Conservation (phyloP, 30 jellyfish, hydroid and myxozoan genomes). For the Cassiopea andromeda region DNA sequence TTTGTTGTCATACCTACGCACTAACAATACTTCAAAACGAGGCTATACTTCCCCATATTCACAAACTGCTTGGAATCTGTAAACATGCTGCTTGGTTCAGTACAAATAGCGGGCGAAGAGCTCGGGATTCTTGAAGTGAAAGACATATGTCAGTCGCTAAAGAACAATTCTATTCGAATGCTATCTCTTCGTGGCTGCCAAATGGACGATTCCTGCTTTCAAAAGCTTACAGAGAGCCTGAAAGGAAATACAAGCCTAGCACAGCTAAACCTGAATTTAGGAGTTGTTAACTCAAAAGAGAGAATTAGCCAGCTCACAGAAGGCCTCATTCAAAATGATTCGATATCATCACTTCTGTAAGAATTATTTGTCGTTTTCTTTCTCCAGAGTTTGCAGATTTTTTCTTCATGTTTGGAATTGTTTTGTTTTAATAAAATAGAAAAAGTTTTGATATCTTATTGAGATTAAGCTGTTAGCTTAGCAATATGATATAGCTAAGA, state of each 20-base stretch:
- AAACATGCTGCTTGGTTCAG: conserved; percentile 88
- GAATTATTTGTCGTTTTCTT: conserved; percentile 1
- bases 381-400: no score
- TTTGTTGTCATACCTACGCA: not conserved
- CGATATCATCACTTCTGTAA: conserved; percentile 83
- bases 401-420: no score
- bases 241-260: conserved; percentile 85
- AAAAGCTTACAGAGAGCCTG: conserved; percentile 75
- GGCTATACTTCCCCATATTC: not conserved
- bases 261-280: conserved; percentile 91
- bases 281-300: conserved; percentile 76
- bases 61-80: not conserved
- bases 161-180: conserved; percentile 85
- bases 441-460: no score
- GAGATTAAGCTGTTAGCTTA: no score
- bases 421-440: no score
- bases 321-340: conserved; percentile 77
- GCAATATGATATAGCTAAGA: no score
- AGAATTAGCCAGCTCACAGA: conserved; percentile 90
- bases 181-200: conserved; percentile 94
- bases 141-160: conserved; percentile 91
- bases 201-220: conserved; percentile 79
- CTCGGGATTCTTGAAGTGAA: conserved; percentile 81
- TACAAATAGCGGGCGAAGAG: conserved; percentile 97
- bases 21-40: not conserved